Percentiles rank a stretch among this genome's conserved stretches.
These are phyloP conservation scores for Microctenopoma lineatum DNA, from an alignment of 2,797 vertebrate genomes.

Conservation along the genomic window DNA sequence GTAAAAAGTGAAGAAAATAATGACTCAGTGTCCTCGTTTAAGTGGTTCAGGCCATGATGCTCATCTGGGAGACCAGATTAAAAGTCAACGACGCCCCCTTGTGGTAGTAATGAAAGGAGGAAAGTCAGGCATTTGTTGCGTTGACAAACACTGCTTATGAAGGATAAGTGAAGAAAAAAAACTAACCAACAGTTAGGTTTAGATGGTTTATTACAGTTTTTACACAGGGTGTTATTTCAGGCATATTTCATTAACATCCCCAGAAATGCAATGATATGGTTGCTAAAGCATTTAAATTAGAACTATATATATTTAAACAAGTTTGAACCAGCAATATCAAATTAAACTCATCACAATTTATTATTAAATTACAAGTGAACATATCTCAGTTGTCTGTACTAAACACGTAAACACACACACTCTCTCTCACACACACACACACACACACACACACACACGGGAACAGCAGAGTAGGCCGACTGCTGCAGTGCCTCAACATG, in stretches of 20 bases:
- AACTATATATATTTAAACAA: conserved; percentile 32
- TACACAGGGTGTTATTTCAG: conserved; percentile 57
- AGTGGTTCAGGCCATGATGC: neutral
- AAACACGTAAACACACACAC: conserved; percentile 8
- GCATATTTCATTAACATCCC: conserved; percentile 55
- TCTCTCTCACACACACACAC: conserved; percentile 8
- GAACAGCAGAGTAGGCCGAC: conserved; percentile 40
- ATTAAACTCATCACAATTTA: conserved; percentile 21
- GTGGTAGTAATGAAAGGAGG: conserved; percentile 36
- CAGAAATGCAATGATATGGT: conserved; percentile 53
- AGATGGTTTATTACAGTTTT: conserved; percentile 71
- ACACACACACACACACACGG: conserved; percentile 22
- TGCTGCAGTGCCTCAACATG: conserved; percentile 25
- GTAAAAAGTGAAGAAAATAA: neutral
- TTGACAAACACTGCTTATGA: neutral
- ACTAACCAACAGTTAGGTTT: conserved; percentile 30
- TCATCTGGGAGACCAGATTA: neutral
- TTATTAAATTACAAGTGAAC: conserved; percentile 43
- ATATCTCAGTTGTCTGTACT: conserved; percentile 21
- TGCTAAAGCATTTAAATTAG: conserved; percentile 62
- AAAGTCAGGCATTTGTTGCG: neutral
- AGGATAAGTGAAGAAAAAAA: neutral
- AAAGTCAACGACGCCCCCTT: conserved; percentile 42
- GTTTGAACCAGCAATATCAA: conserved; percentile 37
- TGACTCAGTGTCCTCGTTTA: neutral